Percentiles rank a stretch among this genome's conserved stretches.
Conservation (phyloP, 2,797 vertebrate genomes). For the Aselliscus stoliczkanus region DNA sequence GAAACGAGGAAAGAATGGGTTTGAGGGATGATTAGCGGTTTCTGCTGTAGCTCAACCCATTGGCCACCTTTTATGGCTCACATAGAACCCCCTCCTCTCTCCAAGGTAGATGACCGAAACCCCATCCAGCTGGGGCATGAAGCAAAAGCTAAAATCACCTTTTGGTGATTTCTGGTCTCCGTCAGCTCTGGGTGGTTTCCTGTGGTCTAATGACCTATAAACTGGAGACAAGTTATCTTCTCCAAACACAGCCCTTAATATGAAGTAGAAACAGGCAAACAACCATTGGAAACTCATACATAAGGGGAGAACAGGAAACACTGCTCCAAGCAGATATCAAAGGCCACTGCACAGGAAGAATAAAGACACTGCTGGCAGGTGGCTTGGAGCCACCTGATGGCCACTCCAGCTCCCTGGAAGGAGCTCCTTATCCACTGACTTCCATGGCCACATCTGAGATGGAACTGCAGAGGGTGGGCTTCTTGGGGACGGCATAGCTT, state of each 20-base stretch:
- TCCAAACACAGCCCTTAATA: not conserved
- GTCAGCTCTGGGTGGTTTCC: not conserved
- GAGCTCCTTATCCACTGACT: not conserved
- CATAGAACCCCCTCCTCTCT: not conserved
- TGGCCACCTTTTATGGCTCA: not conserved
- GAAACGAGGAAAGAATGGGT: not conserved
- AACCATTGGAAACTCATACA: not conserved
- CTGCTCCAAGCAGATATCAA: fast-evolving
- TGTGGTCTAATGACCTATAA: not conserved
- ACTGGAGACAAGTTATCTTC: not conserved
- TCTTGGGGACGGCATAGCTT: not conserved
- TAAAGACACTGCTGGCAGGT: not conserved
- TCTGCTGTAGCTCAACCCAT: not conserved
- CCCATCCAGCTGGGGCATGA: not conserved
- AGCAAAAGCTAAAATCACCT: not conserved
- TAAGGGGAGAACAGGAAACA: not conserved
- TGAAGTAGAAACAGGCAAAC: not conserved
- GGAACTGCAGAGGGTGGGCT: not conserved
- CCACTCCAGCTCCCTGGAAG: not conserved
- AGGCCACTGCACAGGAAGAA: not conserved
- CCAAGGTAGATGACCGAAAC: not conserved
- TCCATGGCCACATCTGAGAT: not conserved
- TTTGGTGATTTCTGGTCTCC: not conserved
- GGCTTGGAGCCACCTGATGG: not conserved
- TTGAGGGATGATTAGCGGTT: not conserved